These are phyloP conservation scores for Dicerorhinus sumatrensis DNA, from an alignment of 2,113 vertebrate species.

Conservation along the genomic window DNA sequence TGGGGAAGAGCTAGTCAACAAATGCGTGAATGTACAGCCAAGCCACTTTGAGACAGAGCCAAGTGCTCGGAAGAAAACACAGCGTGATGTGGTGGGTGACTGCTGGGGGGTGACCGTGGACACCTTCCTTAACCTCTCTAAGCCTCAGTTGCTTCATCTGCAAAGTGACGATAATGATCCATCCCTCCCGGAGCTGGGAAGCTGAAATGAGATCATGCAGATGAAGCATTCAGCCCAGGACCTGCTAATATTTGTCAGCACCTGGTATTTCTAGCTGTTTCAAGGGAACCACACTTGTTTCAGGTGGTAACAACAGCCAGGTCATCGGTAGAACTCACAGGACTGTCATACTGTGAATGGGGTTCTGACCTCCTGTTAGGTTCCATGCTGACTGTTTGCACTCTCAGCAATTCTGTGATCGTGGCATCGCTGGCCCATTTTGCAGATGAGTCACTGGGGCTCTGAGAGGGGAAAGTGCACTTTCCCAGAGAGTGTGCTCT, in stretches of 20 bases:
- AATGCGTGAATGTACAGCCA: not conserved
- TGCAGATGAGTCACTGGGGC: not conserved
- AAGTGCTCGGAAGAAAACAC: not conserved
- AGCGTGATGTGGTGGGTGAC: no score
- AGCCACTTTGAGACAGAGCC: not conserved
- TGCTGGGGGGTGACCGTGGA: not conserved
- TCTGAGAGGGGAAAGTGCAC: not conserved
- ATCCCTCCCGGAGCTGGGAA: fast-evolving
- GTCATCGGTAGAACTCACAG: no score
- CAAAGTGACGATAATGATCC: not conserved
- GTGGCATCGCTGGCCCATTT: not conserved
- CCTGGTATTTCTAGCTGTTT: not conserved
- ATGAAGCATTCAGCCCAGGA: not conserved
- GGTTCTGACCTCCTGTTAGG: not conserved
- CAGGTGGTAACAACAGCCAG: no score
- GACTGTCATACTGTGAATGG: fast-evolving
- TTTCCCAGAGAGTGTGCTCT: not conserved
- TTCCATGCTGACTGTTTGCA: not conserved
- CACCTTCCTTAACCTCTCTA: not conserved
- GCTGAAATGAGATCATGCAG: not conserved
- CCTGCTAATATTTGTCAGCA: not conserved
- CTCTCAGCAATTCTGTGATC: not conserved
- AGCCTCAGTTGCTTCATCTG: not conserved
- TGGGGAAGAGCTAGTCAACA: not conserved
- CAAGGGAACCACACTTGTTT: no score